Percentiles rank a stretch among this genome's conserved stretches.
Evolutionary conservation across 2,888 invertebrate genomes (phyloP).

Genomic region (Orthosia incerta): DNA sequence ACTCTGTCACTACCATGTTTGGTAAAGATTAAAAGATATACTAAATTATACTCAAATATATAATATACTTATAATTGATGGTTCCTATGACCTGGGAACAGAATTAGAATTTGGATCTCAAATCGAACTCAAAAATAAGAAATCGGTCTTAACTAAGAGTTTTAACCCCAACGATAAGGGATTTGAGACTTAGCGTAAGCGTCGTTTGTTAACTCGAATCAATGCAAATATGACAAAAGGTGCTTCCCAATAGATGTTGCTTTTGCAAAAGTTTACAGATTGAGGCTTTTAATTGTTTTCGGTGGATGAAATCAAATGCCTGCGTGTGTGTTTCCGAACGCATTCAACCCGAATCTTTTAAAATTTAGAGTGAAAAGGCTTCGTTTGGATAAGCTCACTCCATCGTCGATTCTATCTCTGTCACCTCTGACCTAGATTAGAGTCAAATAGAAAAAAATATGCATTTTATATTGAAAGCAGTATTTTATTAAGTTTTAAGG

Average conservation of each 20-base stretch:
- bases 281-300: slow-evolving; percentile 73
- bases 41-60: too few relatives aligned
- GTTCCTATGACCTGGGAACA: slow-evolving; percentile 21
- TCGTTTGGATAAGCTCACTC: too few relatives aligned
- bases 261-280: slow-evolving; percentile 72
- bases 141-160: neutral
- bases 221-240: slow-evolving; percentile 59
- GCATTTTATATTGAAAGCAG: slow-evolving; percentile 70
- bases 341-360: too few relatives aligned
- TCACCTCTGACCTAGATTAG: too few relatives aligned
- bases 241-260: slow-evolving; percentile 69
- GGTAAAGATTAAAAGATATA: slow-evolving; percentile 13
- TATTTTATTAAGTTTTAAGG: slow-evolving; percentile 73
- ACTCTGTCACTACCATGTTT: neutral
- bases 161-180: neutral
- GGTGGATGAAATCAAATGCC: slow-evolving; percentile 61
- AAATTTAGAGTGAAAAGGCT: too few relatives aligned
- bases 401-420: too few relatives aligned
- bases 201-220: slow-evolving; percentile 29
- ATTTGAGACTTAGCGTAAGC: slow-evolving; percentile 5
- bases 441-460: too few relatives aligned
- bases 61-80: slow-evolving; percentile 13
- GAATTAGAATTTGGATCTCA: slow-evolving; percentile 33
- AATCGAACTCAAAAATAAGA: neutral
- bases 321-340: too few relatives aligned